Evolutionary conservation across 2,113 vertebrate species (phyloP).

Genomic region (Syrmaticus mikado): DNA sequence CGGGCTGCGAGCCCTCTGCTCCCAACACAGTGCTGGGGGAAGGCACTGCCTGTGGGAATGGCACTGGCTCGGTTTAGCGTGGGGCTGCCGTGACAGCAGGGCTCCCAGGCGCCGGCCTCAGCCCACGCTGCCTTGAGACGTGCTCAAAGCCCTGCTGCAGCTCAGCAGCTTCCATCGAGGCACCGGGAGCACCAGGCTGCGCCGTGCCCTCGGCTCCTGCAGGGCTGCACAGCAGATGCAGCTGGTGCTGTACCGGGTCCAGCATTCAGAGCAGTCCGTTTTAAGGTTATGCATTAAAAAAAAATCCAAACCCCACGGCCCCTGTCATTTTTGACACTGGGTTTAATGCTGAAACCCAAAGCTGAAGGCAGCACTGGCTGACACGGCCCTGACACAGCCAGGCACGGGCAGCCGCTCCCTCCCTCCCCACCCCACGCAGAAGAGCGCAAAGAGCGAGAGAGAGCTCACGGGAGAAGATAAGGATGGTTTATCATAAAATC

Average conservation of each 20-base stretch:
- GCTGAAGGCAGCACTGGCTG: background rate
- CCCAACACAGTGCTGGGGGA: too few species aligned
- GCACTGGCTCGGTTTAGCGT: background rate
- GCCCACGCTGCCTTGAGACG: background rate
- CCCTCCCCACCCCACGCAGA: rapidly evolving
- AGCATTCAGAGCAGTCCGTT: background rate
- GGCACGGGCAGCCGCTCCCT: background rate
- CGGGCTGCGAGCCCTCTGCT: background rate
- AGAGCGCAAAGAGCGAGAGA: background rate
- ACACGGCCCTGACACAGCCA: background rate
- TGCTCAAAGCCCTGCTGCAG: background rate
- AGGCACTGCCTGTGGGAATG: background rate
- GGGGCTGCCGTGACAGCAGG: background rate
- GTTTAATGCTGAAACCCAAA: background rate
- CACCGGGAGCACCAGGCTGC: rapidly evolving
- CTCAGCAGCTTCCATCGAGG: rapidly evolving
- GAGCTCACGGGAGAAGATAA: rapidly evolving
- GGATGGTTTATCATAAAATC: background rate
- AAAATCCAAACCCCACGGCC: background rate
- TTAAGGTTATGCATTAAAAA: background rate
- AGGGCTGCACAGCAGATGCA: background rate
- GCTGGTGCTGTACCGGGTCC: background rate
- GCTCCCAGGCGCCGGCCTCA: background rate
- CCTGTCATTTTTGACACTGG: rapidly evolving
- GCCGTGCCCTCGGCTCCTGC: rapidly evolving